These are phyloP conservation scores for Limnothrissa miodon DNA, from an alignment of 2,113 vertebrate species.

Conservation along the genomic window DNA sequence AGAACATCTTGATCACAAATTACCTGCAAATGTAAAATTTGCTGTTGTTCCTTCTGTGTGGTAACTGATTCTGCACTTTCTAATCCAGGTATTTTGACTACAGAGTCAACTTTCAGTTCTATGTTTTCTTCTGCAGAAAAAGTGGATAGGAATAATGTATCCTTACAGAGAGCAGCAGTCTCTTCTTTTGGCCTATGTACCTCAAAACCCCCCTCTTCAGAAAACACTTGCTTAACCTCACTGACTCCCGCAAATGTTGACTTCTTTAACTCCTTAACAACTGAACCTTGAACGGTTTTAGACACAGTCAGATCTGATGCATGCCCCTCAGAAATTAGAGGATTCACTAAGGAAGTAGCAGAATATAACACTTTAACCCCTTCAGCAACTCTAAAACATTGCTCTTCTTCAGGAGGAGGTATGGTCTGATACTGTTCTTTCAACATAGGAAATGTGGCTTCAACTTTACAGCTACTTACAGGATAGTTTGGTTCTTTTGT, in stretches of 20 bases:
- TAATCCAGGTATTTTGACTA: constrained; percentile 44
- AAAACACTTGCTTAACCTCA: constrained; percentile 46
- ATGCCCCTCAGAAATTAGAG: constrained; percentile 55
- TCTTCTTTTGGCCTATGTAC: constrained; percentile 45
- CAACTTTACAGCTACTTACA: constrained; percentile 55
- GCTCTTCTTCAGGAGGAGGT: constrained; percentile 51
- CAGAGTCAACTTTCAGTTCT: constrained; percentile 58
- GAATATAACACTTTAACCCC: constrained; percentile 62
- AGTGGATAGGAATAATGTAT: constrained; percentile 56
- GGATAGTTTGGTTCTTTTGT: constrained; percentile 56
- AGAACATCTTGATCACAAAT: constrained; percentile 62
- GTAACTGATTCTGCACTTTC: constrained; percentile 47
- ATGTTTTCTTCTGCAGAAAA: constrained; percentile 66
- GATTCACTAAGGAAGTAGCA: constrained; percentile 54
- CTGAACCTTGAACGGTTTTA: constrained; percentile 31
- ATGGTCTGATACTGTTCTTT: constrained; percentile 50
- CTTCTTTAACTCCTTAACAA: constrained; percentile 45
- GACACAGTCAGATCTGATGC: constrained; percentile 44
- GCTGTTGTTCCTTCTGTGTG: constrained; percentile 54
- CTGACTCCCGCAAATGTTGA: constrained; percentile 52
- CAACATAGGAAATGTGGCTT: constrained; percentile 49
- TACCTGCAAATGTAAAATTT: constrained; percentile 63
- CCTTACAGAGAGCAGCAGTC: constrained; percentile 50
- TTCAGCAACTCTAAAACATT: constrained; percentile 58
- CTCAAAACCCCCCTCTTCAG: constrained; percentile 57